phyloP scores from a whole-genome alignment of 2,888 invertebrate species.

The Crossocerus cetratus region DNA sequence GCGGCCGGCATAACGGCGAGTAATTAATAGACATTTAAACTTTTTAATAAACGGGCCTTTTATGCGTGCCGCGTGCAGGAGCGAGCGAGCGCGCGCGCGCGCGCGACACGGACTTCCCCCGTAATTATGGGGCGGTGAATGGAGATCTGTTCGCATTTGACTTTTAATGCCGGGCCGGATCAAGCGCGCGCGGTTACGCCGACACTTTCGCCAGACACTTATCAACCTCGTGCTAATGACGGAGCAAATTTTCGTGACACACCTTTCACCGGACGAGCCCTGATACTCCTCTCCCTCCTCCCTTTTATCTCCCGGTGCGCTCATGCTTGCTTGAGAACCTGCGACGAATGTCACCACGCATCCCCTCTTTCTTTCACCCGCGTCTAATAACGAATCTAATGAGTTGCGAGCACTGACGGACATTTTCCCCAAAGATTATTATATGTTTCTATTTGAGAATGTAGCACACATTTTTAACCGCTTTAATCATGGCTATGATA shows the following conservation, averaged over 20 bases:
- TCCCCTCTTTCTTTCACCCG: too few species aligned
- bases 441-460: too few species aligned
- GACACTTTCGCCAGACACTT: conserved; percentile 58
- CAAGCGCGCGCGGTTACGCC: conserved; percentile 53
- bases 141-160: conserved; percentile 70
- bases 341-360: too few species aligned
- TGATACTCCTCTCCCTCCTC: too few species aligned
- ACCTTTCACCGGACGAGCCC: conserved; percentile 17
- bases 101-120: conserved; percentile 50
- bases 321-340: too few species aligned
- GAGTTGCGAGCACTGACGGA: too few species aligned
- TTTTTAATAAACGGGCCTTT: conserved; percentile 74
- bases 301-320: too few species aligned
- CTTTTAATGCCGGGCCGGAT: conserved; percentile 69
- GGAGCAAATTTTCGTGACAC: conserved; percentile 56
- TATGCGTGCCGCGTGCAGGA: conserved; percentile 55
- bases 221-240: conserved; percentile 61
- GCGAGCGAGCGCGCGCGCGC: too few species aligned
- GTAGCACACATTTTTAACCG: too few species aligned
- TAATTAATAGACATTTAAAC: conserved; percentile 74
- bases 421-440: too few species aligned
- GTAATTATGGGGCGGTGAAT: conserved; percentile 71
- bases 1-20: conserved; percentile 64
- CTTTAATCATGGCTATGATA: too few species aligned
- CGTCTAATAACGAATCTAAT: too few species aligned